Percentiles rank a stretch among this genome's conserved stretches.
phyloP scores from a whole-genome alignment of 2,888 invertebrate genomes.

The Salpingus planirostris region DNA sequence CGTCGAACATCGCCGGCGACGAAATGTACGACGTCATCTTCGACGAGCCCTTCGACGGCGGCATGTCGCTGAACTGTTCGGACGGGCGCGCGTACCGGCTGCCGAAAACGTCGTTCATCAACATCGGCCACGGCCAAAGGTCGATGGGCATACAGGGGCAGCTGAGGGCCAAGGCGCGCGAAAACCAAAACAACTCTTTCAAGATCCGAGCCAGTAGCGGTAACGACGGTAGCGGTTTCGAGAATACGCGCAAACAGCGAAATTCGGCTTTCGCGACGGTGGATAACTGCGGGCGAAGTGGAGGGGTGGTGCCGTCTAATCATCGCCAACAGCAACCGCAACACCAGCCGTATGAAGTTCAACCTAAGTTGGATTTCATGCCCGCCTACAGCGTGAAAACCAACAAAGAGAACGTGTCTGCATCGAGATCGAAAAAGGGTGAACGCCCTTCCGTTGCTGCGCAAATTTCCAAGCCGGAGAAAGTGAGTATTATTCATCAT shows the following conservation, averaged over 20 bases:
- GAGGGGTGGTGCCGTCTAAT: no score
- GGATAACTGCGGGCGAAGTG: no score
- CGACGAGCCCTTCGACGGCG: slow-evolving; percentile 67
- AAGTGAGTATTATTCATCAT: no score
- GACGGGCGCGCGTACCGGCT: slow-evolving; percentile 47
- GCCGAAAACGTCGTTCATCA: slow-evolving; percentile 47
- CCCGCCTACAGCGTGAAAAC: no score
- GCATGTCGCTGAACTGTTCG: slow-evolving; percentile 45
- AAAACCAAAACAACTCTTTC: slow-evolving; percentile 3
- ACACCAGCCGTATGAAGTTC: not conserved
- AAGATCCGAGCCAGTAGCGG: not conserved
- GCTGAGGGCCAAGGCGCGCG: slow-evolving; percentile 6
- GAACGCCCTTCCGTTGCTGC: no score
- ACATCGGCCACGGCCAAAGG: slow-evolving; percentile 50
- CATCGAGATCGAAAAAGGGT: no score
- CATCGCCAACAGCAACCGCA: slow-evolving; percentile 1
- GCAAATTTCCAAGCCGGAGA: no score
- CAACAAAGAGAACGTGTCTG: no score
- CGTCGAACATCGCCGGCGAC: slow-evolving; percentile 39
- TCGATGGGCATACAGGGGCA: slow-evolving; percentile 30
- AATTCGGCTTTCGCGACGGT: slow-evolving; percentile 13
- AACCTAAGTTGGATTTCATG: no score
- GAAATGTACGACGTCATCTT: slow-evolving; percentile 72
- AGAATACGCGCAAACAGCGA: no score
- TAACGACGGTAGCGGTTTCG: no score